Conservation (phyloP, 2,797 vertebrate genomes). For the Thamnophis elegans region DNA sequence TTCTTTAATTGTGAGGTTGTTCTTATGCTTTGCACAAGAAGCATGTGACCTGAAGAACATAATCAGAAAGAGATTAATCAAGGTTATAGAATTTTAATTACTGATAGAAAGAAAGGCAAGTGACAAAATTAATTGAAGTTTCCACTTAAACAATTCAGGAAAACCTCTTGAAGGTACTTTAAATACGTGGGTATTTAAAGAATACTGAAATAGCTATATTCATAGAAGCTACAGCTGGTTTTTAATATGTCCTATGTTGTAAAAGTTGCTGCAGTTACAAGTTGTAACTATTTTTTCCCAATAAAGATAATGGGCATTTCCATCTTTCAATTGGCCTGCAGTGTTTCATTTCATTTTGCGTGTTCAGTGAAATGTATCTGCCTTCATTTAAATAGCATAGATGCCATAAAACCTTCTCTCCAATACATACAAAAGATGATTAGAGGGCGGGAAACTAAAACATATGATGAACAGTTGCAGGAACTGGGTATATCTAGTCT, state of each 20-base stretch:
- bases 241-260: constrained; percentile 9
- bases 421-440: neutral
- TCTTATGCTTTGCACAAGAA: constrained; percentile 7
- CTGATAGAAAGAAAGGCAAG: constrained; percentile 18
- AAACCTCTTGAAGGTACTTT: constrained; percentile 25
- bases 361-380: constrained; percentile 1
- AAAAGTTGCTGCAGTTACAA: constrained; percentile 15
- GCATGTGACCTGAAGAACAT: constrained; percentile 12
- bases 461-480: neutral
- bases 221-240: constrained; percentile 9
- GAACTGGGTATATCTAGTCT: neutral
- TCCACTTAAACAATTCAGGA: constrained; percentile 24
- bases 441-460: neutral
- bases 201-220: constrained; percentile 29
- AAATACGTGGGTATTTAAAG: constrained; percentile 25
- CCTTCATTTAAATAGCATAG: neutral
- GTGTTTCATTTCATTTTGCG: neutral
- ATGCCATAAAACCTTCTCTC: neutral
- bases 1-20: neutral
- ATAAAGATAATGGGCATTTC: constrained; percentile 8
- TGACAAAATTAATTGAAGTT: constrained; percentile 44
- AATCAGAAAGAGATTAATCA: constrained; percentile 42
- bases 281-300: neutral
- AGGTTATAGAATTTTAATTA: constrained; percentile 28
- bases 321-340: neutral